Percentiles rank a stretch among this genome's conserved stretches.
Conservation (phyloP, 2,888 invertebrate species). For the Aphodius sticticus region DNA sequence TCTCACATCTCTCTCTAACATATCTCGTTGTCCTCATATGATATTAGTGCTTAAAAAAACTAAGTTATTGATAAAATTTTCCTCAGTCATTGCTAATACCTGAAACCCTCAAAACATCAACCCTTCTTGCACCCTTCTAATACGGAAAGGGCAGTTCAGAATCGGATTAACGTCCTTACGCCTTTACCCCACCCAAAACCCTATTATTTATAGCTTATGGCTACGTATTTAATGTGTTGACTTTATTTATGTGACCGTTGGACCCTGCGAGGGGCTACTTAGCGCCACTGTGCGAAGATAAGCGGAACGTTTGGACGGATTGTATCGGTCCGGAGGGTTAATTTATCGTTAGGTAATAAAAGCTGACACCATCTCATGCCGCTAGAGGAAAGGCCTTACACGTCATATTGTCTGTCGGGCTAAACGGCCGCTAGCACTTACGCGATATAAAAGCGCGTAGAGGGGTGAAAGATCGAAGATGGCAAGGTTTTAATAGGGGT, state of each 20-base stretch:
- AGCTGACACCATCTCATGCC: not conserved
- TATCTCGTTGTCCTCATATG: no score
- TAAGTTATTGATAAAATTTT: not conserved
- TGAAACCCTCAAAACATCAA: not conserved
- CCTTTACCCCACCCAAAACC: constrained; percentile 14
- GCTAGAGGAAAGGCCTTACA: not conserved
- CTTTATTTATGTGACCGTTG: constrained; percentile 34
- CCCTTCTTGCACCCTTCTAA: constrained; percentile 1
- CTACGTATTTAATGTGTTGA: constrained; percentile 26
- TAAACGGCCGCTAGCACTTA: not conserved
- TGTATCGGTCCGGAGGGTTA: constrained; percentile 17
- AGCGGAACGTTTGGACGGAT: constrained; percentile 12
- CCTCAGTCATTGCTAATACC: not conserved
- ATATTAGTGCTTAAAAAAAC: not conserved
- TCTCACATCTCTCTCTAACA: no score
- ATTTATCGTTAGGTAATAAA: constrained; percentile 21
- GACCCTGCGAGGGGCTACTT: constrained; percentile 13
- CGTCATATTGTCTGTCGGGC: not conserved
- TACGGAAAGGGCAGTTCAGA: constrained; percentile 10
- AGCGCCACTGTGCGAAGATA: constrained; percentile 18
- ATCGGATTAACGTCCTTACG: constrained; percentile 14
- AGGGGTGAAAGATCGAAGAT: not conserved
- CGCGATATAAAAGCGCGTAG: not conserved
- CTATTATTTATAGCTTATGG: constrained; percentile 32
- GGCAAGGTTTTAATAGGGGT: not conserved